Base-by-base conservation (phyloP, 2,113 vertebrate genomes). In the Acanthochromis polyacanthus region DNA sequence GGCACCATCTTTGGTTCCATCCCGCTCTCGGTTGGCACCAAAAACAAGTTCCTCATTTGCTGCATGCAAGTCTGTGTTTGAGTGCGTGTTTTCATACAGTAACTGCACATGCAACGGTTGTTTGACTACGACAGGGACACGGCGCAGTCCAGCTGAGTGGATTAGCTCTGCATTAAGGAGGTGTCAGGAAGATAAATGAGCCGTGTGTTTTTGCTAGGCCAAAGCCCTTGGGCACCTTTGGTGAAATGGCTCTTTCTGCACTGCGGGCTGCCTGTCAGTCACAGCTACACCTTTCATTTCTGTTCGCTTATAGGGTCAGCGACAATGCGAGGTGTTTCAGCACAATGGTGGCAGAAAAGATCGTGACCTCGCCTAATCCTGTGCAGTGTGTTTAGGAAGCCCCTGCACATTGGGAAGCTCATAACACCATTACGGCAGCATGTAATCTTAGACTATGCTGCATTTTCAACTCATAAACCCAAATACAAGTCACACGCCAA, bases 171-270 rank as follows among this genome's bases (percentile, higher is more conserved):
- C 89, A 85, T 94, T 93, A 91, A 76, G 68, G 83, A 76, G 81
- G 84, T 91, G 93, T 93, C 91, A 90, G 82, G 82, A 94, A 93
- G 93, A 94, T 78, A 86, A 91, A 93, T 87, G 93, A 85, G 75
- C 78, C 10, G 22, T 53, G 73, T 66, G 64, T 61, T 88, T 85
- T 75, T 46, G 68, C 80, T 79, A 53, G 82, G 78, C 59, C 64
- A 81, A 79, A 83, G 84, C 71, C 83, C 72, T 48, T n/a, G 38
- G 66, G 70, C 71, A 86, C 68, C 70, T 82, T 81, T 77, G 75
- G 63, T 67, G 57, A 90, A 92, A 84, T 60, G 65, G 38, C 63
- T 83, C 80, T 77, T 75, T 89, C 84, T 85, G 78, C 89, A 87
- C 72, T 85, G 88, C 87, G 76, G 85, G 82, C 75, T 46, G 56